Conservation (phyloP, 2,797 vertebrate species). For the Myoxocephalus aenaeus region DNA sequence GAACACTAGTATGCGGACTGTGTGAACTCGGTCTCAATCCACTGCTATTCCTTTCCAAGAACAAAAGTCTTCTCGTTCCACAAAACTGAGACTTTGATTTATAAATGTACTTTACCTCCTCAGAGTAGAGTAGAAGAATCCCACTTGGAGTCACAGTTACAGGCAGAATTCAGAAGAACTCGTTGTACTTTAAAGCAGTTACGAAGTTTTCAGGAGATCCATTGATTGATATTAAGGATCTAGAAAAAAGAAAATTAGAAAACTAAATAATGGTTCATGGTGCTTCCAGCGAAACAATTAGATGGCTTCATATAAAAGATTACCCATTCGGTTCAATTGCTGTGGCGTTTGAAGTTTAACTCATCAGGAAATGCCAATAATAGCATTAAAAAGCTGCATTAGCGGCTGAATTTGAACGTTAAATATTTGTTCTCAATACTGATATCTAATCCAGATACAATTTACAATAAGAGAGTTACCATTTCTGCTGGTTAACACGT, state of each 20-base stretch:
- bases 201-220: slow-evolving; percentile 21
- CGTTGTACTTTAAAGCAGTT: slow-evolving; percentile 26
- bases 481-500: background rate
- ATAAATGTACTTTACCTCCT: slow-evolving; percentile 52
- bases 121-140: slow-evolving; percentile 13
- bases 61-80: background rate
- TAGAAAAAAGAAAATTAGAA: background rate
- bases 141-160: slow-evolving; percentile 4
- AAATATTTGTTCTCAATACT: background rate
- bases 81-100: slow-evolving; percentile 1
- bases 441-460: background rate
- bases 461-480: background rate
- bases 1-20: background rate
- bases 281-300: background rate
- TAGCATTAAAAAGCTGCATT: background rate
- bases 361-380: background rate
- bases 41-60: background rate
- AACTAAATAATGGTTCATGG: background rate
- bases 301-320: background rate
- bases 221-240: slow-evolving; percentile 32
- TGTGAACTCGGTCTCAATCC: background rate
- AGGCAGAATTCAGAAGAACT: slow-evolving; percentile 13
- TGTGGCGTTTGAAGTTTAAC: background rate
- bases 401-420: background rate
- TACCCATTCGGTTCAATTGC: background rate